Evolutionary conservation across 2,888 invertebrate genomes (phyloP).

Genomic region (Drosophila tanythrix): DNA sequence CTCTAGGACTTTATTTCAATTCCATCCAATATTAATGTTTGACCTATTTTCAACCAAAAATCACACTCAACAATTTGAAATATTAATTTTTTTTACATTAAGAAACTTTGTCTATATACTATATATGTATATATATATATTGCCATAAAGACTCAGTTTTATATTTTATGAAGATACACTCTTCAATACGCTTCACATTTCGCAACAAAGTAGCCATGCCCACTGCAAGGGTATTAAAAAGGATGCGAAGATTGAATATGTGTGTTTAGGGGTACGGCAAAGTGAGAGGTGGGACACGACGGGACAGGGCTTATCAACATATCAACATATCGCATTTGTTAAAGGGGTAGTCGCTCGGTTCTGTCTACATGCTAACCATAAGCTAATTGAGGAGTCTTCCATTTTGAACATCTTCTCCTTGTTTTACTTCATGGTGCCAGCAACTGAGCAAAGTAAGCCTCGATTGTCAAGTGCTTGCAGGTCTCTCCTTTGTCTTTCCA

Average conservation of each 20-base stretch:
- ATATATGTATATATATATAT: neutral
- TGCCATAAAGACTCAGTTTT: neutral
- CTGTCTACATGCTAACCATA: constrained; percentile 25
- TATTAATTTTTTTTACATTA: neutral
- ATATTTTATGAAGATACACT: neutral
- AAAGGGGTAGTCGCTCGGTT: constrained; percentile 33
- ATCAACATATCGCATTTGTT: constrained; percentile 36
- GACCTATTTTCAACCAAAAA: too few relatives aligned
- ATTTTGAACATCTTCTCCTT: constrained; percentile 14
- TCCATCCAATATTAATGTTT: neutral
- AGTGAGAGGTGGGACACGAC: constrained; percentile 2
- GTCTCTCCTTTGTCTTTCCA: constrained; percentile 18
- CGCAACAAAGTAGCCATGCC: neutral
- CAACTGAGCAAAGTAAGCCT: constrained; percentile 43
- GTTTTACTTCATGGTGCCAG: constrained; percentile 11
- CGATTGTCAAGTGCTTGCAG: constrained; percentile 40
- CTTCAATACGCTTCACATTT: neutral
- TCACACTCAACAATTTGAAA: neutral
- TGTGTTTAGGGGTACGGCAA: constrained; percentile 4
- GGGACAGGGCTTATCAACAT: constrained; percentile 26
- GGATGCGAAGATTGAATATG: constrained; percentile 15
- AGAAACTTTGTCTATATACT: neutral
- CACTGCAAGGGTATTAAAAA: constrained; percentile 3
- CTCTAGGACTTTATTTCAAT: neutral
- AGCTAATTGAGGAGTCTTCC: constrained; percentile 69